Percentiles rank a stretch among this genome's conserved stretches.
These are phyloP conservation scores for Ceratoteleas bidentatus DNA, from an alignment of 1,140 invertebrate species.

Conservation along the genomic window DNA sequence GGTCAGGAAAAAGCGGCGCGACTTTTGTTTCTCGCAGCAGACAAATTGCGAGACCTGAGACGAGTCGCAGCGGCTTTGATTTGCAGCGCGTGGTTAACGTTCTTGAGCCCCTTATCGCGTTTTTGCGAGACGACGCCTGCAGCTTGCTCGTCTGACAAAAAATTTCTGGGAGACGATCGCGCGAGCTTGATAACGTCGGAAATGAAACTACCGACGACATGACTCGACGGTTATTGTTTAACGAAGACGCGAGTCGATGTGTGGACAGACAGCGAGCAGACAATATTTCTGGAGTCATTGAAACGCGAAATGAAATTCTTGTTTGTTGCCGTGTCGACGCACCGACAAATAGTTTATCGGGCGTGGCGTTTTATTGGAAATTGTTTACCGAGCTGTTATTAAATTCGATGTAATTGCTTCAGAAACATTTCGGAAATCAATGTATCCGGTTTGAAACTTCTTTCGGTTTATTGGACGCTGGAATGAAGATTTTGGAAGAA, in stretches of 20 bases:
- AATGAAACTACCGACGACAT: conserved; percentile 31
- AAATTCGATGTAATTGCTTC: too few species aligned
- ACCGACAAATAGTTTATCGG: not conserved
- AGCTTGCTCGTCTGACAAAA: conserved; percentile 11
- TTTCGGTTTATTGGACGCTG: not conserved
- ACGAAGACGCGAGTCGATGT: conserved; percentile 22
- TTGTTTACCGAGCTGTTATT: not conserved
- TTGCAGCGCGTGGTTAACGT: conserved; percentile 44
- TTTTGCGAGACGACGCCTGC: conserved; percentile 22
- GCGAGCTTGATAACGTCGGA: conserved; percentile 7
- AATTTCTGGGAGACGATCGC: conserved; percentile 1
- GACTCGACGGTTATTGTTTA: conserved; percentile 25
- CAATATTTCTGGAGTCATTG: conserved; percentile 27
- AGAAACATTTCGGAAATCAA: not conserved
- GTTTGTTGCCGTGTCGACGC: conserved; percentile 2
- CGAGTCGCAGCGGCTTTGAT: conserved; percentile 34
- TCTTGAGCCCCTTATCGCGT: conserved; percentile 23
- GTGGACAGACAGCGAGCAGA: conserved; percentile 1
- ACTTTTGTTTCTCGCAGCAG: conserved; percentile 20
- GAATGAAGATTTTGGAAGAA: not conserved
- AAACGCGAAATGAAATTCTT: conserved; percentile 24
- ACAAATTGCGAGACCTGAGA: conserved; percentile 27
- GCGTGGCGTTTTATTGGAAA: conserved; percentile 1
- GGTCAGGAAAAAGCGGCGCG: too few species aligned
- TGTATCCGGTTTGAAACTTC: not conserved